Percentiles rank a stretch among this genome's conserved stretches.
Evolutionary conservation across 2,113 vertebrate species (phyloP).

Genomic region (Heptranchias perlo): DNA sequence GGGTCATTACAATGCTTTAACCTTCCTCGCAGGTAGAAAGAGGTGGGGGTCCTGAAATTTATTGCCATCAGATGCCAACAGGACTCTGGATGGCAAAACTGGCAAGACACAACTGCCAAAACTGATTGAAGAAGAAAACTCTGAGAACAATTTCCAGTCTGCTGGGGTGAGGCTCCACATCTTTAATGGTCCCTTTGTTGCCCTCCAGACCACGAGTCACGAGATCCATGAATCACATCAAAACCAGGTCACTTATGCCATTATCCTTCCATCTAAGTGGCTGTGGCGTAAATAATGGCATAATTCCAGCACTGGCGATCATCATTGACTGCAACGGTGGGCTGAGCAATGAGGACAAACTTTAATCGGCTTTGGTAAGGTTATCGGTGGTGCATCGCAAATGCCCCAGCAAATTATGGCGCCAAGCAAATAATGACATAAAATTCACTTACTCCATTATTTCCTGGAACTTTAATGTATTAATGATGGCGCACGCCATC

Average conservation of each 20-base stretch:
- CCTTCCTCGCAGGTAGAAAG: no score
- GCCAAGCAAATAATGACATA: neutral
- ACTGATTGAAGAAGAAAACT: neutral
- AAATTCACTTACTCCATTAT: neutral
- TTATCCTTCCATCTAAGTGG: neutral
- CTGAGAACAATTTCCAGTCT: neutral
- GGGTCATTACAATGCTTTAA: no score
- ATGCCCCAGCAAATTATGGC: neutral
- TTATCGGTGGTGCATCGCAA: neutral
- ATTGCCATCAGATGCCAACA: no score
- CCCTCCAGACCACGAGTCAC: neutral
- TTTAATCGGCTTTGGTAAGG: neutral
- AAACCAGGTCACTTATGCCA: neutral
- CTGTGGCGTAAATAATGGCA: neutral
- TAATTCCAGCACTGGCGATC: neutral
- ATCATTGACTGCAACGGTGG: neutral
- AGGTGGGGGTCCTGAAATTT: no score
- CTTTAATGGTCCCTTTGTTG: neutral
- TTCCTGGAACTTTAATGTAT: neutral
- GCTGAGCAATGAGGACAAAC: neutral
- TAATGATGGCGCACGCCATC: neutral
- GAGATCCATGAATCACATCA: neutral
- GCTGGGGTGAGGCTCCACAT: neutral
- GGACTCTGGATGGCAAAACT: no score
- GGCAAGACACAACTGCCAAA: no score